phyloP scores from a whole-genome alignment of 2,113 vertebrate genomes.

The Lophochroa leadbeateri region DNA sequence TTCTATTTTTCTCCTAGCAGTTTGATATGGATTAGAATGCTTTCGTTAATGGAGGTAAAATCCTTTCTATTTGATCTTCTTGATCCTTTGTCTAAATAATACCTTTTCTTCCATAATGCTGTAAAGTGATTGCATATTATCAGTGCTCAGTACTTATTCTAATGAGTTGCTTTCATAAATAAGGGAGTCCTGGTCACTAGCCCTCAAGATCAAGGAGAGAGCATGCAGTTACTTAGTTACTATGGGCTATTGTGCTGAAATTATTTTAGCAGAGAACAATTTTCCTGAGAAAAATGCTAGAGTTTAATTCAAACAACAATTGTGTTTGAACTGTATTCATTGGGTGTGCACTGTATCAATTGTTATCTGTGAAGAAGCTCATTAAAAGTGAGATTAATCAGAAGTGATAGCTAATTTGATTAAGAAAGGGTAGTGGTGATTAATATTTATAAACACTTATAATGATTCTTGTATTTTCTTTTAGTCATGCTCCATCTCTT shows the following conservation, averaged over 20 bases:
- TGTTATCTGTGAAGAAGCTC: background rate
- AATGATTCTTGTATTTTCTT: background rate
- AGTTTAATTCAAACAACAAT: background rate
- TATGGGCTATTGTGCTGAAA: background rate
- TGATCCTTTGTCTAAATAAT: background rate
- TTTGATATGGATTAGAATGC: background rate
- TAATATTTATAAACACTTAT: background rate
- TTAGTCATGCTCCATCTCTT: background rate
- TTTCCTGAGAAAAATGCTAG: background rate
- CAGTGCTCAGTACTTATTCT: background rate
- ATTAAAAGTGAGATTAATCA: background rate
- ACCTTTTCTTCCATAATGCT: background rate
- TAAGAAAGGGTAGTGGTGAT: background rate
- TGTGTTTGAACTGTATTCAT: background rate
- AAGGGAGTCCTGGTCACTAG: background rate
- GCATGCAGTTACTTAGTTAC: constrained; percentile 76
- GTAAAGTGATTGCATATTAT: background rate
- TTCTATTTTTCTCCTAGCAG: background rate
- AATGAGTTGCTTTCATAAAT: background rate
- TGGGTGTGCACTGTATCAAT: background rate
- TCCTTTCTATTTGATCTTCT: background rate
- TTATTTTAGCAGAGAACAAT: background rate
- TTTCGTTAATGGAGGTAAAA: background rate
- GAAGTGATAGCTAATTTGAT: background rate
- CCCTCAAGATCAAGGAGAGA: background rate